phyloP scores from a whole-genome alignment of 1,140 invertebrate genomes.

The Drosophila quadrilineata region DNA sequence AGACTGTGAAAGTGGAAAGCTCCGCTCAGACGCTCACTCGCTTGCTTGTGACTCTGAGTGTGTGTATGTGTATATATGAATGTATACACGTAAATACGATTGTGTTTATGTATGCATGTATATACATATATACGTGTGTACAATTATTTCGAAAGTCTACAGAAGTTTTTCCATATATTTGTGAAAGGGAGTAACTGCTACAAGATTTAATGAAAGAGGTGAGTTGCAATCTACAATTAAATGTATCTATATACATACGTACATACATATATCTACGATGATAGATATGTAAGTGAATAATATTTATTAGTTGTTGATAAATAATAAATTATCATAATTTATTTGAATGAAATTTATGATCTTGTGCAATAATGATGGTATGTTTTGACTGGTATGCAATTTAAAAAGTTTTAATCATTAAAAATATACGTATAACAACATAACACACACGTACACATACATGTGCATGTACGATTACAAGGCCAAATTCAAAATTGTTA shows the following conservation, averaged over 20 bases:
- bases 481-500: slow-evolving; percentile 68
- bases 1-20: slow-evolving; percentile 48
- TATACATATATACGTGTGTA: slow-evolving; percentile 9
- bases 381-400: background rate
- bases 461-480: slow-evolving; percentile 24
- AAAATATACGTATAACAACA: slow-evolving; percentile 2
- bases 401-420: background rate
- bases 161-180: slow-evolving; percentile 42
- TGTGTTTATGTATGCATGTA: slow-evolving; percentile 14
- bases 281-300: no score
- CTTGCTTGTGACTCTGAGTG: slow-evolving; percentile 7
- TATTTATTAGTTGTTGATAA: no score
- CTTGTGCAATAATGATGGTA: background rate
- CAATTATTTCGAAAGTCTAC: slow-evolving; percentile 33
- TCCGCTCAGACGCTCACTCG: slow-evolving; percentile 16
- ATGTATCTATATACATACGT: background rate
- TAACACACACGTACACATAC: background rate
- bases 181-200: slow-evolving; percentile 52
- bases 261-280: background rate
- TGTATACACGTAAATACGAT: background rate
- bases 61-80: slow-evolving; percentile 6
- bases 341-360: background rate
- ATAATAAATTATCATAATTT: no score
- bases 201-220: slow-evolving; percentile 70
- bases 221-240: slow-evolving; percentile 11